A percentile compares a stretch with the other conserved stretches of the same genome.
phyloP scores from a whole-genome alignment of 2,888 invertebrate genomes.

The Atrina japonica region DNA sequence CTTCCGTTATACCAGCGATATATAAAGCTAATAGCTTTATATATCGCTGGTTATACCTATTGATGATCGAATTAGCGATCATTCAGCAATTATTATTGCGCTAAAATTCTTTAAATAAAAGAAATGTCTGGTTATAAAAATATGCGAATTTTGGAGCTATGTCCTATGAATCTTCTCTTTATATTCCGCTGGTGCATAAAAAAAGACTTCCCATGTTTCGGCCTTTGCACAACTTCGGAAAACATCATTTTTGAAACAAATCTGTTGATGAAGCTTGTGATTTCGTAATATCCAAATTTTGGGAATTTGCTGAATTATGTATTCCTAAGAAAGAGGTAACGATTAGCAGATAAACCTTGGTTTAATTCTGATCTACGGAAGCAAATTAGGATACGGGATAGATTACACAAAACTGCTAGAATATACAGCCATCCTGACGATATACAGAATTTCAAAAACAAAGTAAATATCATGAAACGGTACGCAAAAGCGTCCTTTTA shows the following conservation, averaged over 20 bases:
- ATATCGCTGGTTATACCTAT: too few relatives aligned
- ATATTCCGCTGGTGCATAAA: too few relatives aligned
- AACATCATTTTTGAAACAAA: too few relatives aligned
- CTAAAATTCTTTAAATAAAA: background rate
- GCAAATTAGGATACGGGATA: constrained; percentile 23
- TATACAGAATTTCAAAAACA: constrained; percentile 8
- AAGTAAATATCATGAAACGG: constrained; percentile 32
- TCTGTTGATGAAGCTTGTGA: constrained; percentile 12
- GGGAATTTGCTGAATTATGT: constrained; percentile 18
- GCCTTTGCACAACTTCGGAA: too few relatives aligned
- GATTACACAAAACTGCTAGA: constrained; percentile 27
- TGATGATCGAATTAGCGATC: constrained; percentile 10
- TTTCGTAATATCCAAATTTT: background rate
- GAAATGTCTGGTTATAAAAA: too few relatives aligned
- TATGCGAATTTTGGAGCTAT: too few relatives aligned
- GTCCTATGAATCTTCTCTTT: too few relatives aligned
- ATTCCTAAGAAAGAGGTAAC: constrained; percentile 35
- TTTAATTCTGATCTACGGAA: constrained; percentile 30
- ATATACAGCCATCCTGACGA: constrained; percentile 3
- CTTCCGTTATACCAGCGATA: background rate
- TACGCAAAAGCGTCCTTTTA: constrained; percentile 12
- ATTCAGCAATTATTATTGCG: constrained; percentile 2
- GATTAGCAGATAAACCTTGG: constrained; percentile 33
- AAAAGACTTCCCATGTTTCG: too few relatives aligned
- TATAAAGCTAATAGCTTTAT: too few relatives aligned